A percentile compares a stretch with the other conserved stretches of the same genome.
Conservation (phyloP, 2,888 invertebrate genomes). For the Laothoe populi region DNA sequence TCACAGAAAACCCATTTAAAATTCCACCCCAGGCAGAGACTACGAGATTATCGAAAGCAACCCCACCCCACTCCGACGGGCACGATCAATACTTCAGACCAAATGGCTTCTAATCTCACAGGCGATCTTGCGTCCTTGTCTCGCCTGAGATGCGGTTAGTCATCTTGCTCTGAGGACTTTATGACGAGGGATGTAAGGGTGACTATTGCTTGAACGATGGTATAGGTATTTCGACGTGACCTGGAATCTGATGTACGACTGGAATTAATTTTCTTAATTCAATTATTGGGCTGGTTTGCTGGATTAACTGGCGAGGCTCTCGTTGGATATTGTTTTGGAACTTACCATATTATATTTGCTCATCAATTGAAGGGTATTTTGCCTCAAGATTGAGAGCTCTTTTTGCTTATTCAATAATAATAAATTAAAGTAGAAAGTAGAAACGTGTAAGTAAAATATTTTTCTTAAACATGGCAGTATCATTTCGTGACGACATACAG, state of each 20-base stretch:
- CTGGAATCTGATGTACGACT: constrained; percentile 24
- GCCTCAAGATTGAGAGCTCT: too few relatives aligned
- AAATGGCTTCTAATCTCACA: constrained; percentile 73
- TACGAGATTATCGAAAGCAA: constrained; percentile 70
- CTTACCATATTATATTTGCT: too few relatives aligned
- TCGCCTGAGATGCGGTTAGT: constrained; percentile 63
- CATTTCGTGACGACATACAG: too few relatives aligned
- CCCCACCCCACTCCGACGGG: constrained; percentile 36
- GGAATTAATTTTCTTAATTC: constrained; percentile 10
- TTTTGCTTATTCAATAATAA: too few relatives aligned
- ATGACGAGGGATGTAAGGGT: constrained; percentile 32
- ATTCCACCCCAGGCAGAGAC: constrained; percentile 68
- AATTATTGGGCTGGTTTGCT: constrained; percentile 2
- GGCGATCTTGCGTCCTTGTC: constrained; percentile 75
- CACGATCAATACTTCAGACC: constrained; percentile 60
- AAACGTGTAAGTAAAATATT: too few relatives aligned
- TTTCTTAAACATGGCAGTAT: too few relatives aligned
- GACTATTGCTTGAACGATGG: constrained; percentile 28
- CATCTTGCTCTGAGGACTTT: constrained; percentile 42
- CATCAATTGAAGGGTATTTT: too few relatives aligned
- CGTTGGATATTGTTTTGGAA: neutral
- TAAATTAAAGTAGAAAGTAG: too few relatives aligned
- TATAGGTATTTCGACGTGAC: constrained; percentile 9
- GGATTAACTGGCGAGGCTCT: neutral
- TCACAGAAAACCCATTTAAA: constrained; percentile 59